Base-by-base conservation (phyloP, 2,888 invertebrate species). In the Leucophora obtusa region DNA sequence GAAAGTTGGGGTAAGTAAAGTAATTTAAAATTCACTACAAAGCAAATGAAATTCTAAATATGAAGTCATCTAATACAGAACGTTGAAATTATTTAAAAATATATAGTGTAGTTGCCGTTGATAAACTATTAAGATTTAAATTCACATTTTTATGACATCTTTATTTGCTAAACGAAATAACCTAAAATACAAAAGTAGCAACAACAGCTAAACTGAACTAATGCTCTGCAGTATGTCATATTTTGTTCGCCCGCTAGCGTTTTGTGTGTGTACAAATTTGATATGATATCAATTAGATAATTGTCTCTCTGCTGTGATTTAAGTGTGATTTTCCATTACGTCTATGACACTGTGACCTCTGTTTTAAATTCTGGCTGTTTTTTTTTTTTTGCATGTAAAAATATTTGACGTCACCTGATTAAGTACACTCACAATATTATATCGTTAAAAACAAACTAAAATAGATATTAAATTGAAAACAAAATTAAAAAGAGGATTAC, bases 1-100 rank as follows among this genome's bases (percentile, higher is more conserved):
- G 91, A 93, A 10, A 96, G 95, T 89, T 97, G 97, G 97, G 94
- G 96, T 96, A 90, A 95, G 96, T 94, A 21, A 2, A 15, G n/a
- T n/a, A 11, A 58, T 17, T 66, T 21, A 53, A 43, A 53, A 53
- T 53, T 56, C 15, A 28, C 33, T 33, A 1, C 9, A 33, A 56
- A 51, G 4, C 59, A 14, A 14, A 43, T 14, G 24, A 17, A 65
- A 24, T n/a, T 65, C 43, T 14, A 47, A 11, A 7, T 28, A 28
- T 28, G 7, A 38, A 38, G 11, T 38, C 38, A 38, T 38, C 38
- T 38, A 11, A 7, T 7, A 28, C 28, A 14, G 38, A 47, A 47
- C 15, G 43, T 47, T n/a, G 11, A 38, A 11, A 11, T 28, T 33
- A 50, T 63, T 24, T 9, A 50, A 28, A 70, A 35, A 53, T 35